These are phyloP conservation scores for Desmodus rotundus DNA, from an alignment of 2,113 vertebrate genomes.

Conservation along the genomic window DNA sequence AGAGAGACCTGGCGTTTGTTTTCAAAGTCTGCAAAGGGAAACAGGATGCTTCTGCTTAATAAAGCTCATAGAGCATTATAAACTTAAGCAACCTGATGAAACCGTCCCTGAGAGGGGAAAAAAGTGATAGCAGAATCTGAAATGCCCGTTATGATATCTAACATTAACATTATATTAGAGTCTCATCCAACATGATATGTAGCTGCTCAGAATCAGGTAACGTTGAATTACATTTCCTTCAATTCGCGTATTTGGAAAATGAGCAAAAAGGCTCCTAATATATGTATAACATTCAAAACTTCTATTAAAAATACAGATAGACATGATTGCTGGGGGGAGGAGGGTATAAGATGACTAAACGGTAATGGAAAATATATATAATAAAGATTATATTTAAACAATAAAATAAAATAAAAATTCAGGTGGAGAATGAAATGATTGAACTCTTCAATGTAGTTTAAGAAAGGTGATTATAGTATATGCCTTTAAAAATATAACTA, in stretches of 20 bases:
- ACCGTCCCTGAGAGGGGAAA: conserved; percentile 50
- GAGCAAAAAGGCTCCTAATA: not conserved
- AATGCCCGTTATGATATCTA: conserved; percentile 32
- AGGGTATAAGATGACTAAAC: too few relatives aligned
- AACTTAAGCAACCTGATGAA: conserved; percentile 43
- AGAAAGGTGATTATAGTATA: not conserved
- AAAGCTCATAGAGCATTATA: conserved; percentile 1
- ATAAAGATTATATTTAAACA: too few relatives aligned
- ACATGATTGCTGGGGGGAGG: not conserved
- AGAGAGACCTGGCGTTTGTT: not conserved
- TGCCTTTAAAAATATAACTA: not conserved
- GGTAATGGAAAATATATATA: too few relatives aligned
- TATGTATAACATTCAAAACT: not conserved
- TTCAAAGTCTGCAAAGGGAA: conserved; percentile 12
- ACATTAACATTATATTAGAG: conserved; percentile 24
- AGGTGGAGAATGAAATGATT: not conserved
- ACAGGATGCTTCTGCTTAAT: conserved; percentile 21
- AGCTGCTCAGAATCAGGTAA: conserved; percentile 30
- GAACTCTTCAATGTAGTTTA: not conserved
- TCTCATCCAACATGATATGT: conserved; percentile 9
- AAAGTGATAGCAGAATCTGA: not conserved
- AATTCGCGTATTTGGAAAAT: not conserved
- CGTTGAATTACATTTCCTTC: conserved; percentile 26
- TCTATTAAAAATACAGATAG: conserved; percentile 29
- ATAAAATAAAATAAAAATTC: not conserved